phyloP scores from a whole-genome alignment of 2,888 invertebrate species.

The Andricus quercusramuli region DNA sequence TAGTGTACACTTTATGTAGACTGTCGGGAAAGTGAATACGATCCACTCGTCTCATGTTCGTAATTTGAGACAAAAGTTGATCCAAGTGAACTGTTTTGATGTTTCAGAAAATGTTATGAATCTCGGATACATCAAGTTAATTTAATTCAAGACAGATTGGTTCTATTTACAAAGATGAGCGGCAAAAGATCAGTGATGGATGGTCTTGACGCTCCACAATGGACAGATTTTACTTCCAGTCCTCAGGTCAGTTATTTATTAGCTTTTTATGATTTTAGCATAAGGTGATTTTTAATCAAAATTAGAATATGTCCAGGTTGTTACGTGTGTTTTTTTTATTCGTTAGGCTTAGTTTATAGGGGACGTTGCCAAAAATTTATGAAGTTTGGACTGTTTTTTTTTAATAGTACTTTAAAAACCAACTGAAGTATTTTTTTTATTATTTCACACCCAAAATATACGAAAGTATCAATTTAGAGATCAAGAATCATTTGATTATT shows the following conservation, averaged over 20 bases:
- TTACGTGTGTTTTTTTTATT: background rate
- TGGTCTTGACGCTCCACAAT: slow-evolving; percentile 67
- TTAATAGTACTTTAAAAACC: no score
- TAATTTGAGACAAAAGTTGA: slow-evolving; percentile 3
- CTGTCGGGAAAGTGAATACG: background rate
- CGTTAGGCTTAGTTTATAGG: no score
- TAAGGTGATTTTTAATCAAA: background rate
- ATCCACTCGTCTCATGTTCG: no score
- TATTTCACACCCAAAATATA: no score
- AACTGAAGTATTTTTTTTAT: no score
- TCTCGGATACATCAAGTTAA: background rate
- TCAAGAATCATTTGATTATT: no score
- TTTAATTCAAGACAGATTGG: background rate
- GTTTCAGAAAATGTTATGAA: background rate
- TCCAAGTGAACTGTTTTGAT: background rate
- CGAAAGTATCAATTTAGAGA: no score
- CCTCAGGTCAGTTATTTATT: slow-evolving; percentile 61
- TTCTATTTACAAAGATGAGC: background rate
- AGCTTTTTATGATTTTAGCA: background rate
- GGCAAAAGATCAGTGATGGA: slow-evolving; percentile 46
- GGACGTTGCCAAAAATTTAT: no score
- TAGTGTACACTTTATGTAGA: background rate
- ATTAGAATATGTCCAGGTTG: background rate
- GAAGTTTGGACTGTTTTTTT: no score
- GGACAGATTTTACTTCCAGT: slow-evolving; percentile 66